Evolutionary conservation across 1,140 invertebrate genomes (phyloP).

Genomic region (Heliconius congener): DNA sequence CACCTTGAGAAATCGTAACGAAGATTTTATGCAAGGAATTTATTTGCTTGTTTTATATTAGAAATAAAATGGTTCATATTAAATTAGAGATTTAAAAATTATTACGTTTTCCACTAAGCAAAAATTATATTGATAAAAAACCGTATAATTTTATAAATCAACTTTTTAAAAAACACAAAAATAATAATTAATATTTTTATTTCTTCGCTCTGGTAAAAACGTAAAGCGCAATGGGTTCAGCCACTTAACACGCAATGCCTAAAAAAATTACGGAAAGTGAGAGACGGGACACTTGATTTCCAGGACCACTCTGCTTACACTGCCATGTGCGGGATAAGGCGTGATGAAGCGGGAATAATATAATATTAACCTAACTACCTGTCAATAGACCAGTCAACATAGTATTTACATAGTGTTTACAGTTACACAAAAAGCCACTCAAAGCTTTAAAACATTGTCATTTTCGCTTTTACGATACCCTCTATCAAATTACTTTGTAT

Average conservation of each 20-base stretch:
- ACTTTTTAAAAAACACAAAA: too few relatives aligned
- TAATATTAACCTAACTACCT: background rate
- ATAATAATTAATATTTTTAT: background rate
- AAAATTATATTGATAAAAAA: too few relatives aligned
- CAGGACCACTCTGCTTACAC: background rate
- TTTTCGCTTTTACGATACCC: background rate
- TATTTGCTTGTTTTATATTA: background rate
- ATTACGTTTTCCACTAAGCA: too few relatives aligned
- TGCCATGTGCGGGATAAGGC: background rate
- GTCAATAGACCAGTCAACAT: background rate
- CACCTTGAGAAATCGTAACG: slow-evolving; percentile 5
- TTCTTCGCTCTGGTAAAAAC: background rate
- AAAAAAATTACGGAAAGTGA: background rate
- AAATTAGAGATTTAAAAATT: too few relatives aligned
- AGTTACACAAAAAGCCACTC: slow-evolving; percentile 2
- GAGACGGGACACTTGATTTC: background rate
- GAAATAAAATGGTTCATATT: background rate
- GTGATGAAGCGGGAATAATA: background rate
- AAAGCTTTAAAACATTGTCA: slow-evolving; percentile 6
- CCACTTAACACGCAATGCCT: background rate
- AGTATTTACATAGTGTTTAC: background rate
- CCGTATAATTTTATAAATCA: too few relatives aligned
- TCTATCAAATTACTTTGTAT: background rate
- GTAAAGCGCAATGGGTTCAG: too few relatives aligned
- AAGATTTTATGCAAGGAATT: slow-evolving; percentile 4